Evolutionary conservation across 2,113 vertebrate species (phyloP).

Genomic region (Blennius ocellaris): DNA sequence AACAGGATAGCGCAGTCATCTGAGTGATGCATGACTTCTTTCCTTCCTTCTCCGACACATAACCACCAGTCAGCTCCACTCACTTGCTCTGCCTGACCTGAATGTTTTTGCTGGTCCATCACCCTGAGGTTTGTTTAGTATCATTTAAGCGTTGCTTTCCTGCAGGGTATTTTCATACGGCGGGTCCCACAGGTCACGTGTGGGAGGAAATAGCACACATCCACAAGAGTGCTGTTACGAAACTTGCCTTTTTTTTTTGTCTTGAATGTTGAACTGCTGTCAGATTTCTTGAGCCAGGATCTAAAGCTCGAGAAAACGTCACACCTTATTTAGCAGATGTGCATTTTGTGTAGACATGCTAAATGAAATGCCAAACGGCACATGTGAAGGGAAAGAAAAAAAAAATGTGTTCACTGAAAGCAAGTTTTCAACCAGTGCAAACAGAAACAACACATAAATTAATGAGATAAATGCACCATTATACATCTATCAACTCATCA

Average conservation of each 20-base stretch:
- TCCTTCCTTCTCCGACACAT: conserved; percentile 9
- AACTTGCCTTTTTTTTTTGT: not conserved
- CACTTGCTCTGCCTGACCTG: conserved; percentile 1
- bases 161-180: conserved; percentile 1
- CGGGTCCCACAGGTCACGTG: conserved; percentile 1
- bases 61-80: conserved; percentile 28
- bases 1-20: conserved; percentile 26
- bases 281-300: not conserved
- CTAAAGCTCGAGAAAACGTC: not conserved
- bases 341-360: not conserved
- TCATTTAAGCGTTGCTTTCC: conserved; percentile 22
- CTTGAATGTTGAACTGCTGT: conserved; percentile 1
- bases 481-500: not conserved
- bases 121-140: conserved; percentile 31
- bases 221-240: conserved; percentile 13
- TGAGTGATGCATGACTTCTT: not conserved
- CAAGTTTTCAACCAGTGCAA: not conserved
- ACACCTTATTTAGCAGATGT: conserved; percentile 6
- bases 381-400: not conserved
- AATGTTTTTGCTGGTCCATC: conserved; percentile 20
- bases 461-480: no score
- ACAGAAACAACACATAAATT: no score
- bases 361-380: not conserved
- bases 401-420: not conserved
- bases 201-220: conserved; percentile 25